Conservation (phyloP, 2,797 vertebrate species). For the Catharus ustulatus region DNA sequence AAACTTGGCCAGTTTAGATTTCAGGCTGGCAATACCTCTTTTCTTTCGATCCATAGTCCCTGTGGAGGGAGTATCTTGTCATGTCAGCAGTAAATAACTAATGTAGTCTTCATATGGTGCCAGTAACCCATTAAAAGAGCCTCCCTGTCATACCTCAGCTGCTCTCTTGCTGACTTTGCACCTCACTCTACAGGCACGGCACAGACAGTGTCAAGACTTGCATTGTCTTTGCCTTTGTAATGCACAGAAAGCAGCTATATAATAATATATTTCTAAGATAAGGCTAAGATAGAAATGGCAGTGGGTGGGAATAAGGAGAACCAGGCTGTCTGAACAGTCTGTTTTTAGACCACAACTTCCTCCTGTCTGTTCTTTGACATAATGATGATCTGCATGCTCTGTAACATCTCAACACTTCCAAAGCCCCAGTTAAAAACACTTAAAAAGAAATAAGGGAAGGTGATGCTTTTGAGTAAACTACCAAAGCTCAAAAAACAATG, state of each 20-base stretch:
- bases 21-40: not conserved
- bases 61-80: not conserved
- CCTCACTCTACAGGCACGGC: not conserved
- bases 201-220: not conserved
- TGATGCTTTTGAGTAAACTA: not conserved
- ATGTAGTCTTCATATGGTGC: not conserved
- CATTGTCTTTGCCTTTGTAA: not conserved
- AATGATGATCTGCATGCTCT: not conserved
- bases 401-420: not conserved
- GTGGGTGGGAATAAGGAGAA: not conserved
- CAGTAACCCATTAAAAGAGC: conserved; percentile 15
- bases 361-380: not conserved
- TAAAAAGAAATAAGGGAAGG: not conserved
- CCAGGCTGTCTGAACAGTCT: not conserved
- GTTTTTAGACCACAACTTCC: not conserved
- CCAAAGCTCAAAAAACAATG: not conserved
- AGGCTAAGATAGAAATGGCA: not conserved
- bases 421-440: not conserved
- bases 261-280: not conserved
- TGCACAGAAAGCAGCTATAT: not conserved
- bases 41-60: not conserved
- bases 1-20: not conserved
- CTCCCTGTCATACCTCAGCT: not conserved
- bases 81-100: conserved; percentile 18
- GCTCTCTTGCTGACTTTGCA: conserved; percentile 24